Evolutionary conservation across 2,113 vertebrate genomes (phyloP), one percentile per base, ranked within the genome.

Genomic region (Seriola quinqueradiata): DNA sequence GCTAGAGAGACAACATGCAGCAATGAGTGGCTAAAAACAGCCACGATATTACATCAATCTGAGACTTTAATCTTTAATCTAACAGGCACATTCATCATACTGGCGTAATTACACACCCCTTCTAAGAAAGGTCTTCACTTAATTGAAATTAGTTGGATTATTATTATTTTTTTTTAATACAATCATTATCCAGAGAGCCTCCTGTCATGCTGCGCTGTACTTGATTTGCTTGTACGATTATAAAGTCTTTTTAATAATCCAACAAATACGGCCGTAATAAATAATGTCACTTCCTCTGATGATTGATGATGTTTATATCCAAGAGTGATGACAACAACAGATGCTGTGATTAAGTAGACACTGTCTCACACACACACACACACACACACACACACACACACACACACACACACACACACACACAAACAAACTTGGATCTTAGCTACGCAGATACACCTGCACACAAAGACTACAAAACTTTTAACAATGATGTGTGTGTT

Each of bases 301-400:
- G 89, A 93, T 88, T 84, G 86, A 91, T 92, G 81, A 82, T 90
- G 84, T 93, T 94, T 93, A 85, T 83, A 88, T 85, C 88, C 32
- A 50, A 42, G 57, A 77, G 59, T 48, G 60, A 73, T 80, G 90
- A 88, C 86, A 77, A 80, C 67, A 82, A 86, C 89, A 90, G 88
- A 91, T 82, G 90, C 70, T 84, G 67, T 90, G 75, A 89, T 87
- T 85, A 90, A 79, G 74, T 28, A 71, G 60, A 70, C 25, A 42
- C 40, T 67, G 65, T 68, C 50, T 16, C 34, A 74, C 67, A 63
- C 21, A 59, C 52, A 50, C 5, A 54, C 66, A 73, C 10, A 52
- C 50, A 19, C 40, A 74, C 67, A 63, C 59, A 64, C 5, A 63
- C 14, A 58, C 48, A 44, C 23, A 40, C 19, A 58, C 21, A 59